Evolutionary conservation across 92 coral and sea anemone species (phyloP), one percentile per base, ranked within the genome.

Genomic region (Porites lobata): DNA sequence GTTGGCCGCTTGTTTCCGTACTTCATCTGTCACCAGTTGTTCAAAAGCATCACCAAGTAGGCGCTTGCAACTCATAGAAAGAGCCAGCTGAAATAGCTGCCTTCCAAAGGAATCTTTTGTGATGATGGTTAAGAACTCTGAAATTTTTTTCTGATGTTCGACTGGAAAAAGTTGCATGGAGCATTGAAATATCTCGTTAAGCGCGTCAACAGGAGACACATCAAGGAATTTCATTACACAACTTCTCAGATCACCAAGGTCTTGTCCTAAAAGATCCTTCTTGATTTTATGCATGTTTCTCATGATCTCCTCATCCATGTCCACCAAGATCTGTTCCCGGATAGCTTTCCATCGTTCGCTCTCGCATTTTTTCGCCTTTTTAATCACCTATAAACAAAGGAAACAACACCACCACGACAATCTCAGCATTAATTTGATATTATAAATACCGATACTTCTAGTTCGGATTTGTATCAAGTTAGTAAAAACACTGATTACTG

Each of bases 251-350:
- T 96, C 99, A 8, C 96, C 91, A 7, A 81, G 86, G 32, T 83
- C 88, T 8, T 85, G 79, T 1, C 99, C 99, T 57, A 96, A 87
- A 20, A 96, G 89, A 54, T 94, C 91, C 78, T 74, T 94, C 76
- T 93, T 93, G 74, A 91, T 91, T 76, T 87, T 96, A 32, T 81
- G 92, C 63, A 95, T 69, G 32, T 78, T 86, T 68, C 80, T 85
- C 57, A 89, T 81, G 24, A 96, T 84, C 7, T 96, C 99, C 73
- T 88, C 88, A 8, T 87, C 95, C 86, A 94, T 80, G 50, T 96
- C 98, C 7, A 14, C 80, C 51, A 78, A 77, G 9, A 94, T 26
- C 21, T 92, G 73, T 79, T 91, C 84, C 52, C 90, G 85, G 0
- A 80, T 94, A 32, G 86, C 85, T 75, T 89, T 96, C 67, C 94